A percentile compares a stretch with the other conserved stretches of the same genome.
Conservation (phyloP, 2,113 vertebrate genomes). For the Spheniscus mendiculus region DNA sequence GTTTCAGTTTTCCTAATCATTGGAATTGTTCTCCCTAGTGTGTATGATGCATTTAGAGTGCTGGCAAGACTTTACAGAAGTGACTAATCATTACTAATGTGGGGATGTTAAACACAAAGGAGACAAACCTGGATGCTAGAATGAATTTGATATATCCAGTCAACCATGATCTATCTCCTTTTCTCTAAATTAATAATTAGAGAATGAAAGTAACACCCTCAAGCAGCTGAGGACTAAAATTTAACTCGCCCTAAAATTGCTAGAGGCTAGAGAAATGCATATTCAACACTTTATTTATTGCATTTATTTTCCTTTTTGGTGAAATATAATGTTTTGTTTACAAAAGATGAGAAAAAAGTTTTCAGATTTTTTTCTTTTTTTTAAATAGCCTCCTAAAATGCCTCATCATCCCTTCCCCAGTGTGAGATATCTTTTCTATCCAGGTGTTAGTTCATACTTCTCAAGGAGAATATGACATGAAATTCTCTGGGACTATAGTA, state of each 20-base stretch:
- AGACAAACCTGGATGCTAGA: not conserved
- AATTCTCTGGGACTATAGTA: fast-evolving
- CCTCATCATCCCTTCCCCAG: not conserved
- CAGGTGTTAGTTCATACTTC: not conserved
- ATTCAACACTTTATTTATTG: not conserved
- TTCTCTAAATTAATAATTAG: not conserved
- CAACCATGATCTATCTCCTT: not conserved
- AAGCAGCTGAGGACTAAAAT: not conserved
- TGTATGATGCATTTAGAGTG: not conserved
- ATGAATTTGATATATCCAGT: not conserved
- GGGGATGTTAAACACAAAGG: not conserved
- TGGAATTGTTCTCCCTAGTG: slow-evolving; percentile 29
- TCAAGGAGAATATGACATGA: not conserved
- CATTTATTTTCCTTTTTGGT: not conserved
- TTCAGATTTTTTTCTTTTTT: not conserved
- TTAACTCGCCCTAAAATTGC: not conserved
- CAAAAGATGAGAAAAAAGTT: not conserved
- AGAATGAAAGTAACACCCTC: not conserved
- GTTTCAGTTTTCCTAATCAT: slow-evolving; percentile 34
- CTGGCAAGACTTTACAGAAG: not conserved
- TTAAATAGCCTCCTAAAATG: not conserved
- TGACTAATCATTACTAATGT: not conserved
- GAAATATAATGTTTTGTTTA: not conserved
- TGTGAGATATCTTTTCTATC: not conserved
- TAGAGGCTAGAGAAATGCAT: not conserved